Evolutionary conservation across 2,113 vertebrate species (phyloP), one percentile per base, ranked within the genome.

Genomic region (Hippocampus barbouri): DNA sequence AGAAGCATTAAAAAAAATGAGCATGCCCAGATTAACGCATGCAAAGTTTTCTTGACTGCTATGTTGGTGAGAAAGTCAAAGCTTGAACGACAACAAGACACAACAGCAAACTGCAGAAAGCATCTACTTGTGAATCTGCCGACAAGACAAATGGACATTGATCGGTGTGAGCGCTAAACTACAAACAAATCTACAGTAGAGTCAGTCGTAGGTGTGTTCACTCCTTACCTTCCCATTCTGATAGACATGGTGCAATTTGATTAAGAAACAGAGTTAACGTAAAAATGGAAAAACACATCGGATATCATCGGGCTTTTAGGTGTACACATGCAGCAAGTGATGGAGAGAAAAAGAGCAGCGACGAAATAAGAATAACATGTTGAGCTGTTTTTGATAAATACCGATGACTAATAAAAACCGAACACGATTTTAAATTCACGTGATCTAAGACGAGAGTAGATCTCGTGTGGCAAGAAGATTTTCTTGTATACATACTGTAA

Each of bases 191-290:
- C 71, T 72, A 72, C 51, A 66, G 23, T 75, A 75, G 59, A 86
- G 41, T 65, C 69, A 80, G 43, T 69, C 71, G 59, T 57, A 75
- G 67, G 56, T 72, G 38, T 69, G 62, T 73, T 84, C 18, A 77
- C 68, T 85, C 74, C 93, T 93, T 93, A 93, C 92, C 93, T 93
- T 93, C 85, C 93, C 93, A 72, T 90, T 93, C 93, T 93, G 92
- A 88, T 79, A 91, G 89, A 91, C 91, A 90, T 81, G 89, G 85
- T 92, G 88, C 89, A 87, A 89, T 91, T 92, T 84, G 81, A 92
- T 92, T 88, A 85, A 92, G 67, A 92, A 87, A 92, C 84, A 93
- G 76, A 88, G 86, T 92, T 93, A 86, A 90, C 83, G 87, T 86
- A 91, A 87, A 83, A 64, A 77, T 87, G 79, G 45, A 38, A 66